Evolutionary conservation across 2,888 invertebrate species (phyloP), one percentile per base, ranked within the genome.

Genomic region (Chaetogeoica ovagalla): DNA sequence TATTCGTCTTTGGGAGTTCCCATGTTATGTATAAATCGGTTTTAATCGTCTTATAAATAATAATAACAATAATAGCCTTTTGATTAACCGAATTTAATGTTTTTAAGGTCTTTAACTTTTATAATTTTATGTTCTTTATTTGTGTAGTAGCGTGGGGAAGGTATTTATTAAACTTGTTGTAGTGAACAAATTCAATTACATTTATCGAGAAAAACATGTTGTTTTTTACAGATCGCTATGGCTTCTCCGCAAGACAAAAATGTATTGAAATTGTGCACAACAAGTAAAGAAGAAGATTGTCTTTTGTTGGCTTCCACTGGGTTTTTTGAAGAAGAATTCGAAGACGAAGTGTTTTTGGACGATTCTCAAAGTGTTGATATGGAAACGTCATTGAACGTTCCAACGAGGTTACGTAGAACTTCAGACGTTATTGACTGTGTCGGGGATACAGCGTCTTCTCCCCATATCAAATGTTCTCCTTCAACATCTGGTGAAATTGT

Each of bases 381-480:
- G 69, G 75, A 82, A 65, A 77, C 79, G 23, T 65, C 48, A 7
- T 57, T 60, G 3, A 71, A 48, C 62, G 70, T 19, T 71, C 55
- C 71, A 11, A 72, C 83, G 0, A 81, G 84, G 43, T 65, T 82
- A 39, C 82, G 84, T 15, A 75, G 84, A 60, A 83, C 83, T 57
- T 84, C 84, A 21, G 84, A 84, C 74, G 84, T 84, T 21, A 84
- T 84, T 48, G 84, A 84, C 76, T 84, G 84, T 39, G 82, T 84
- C 71, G 84, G 84, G 37, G 83, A 82, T 74, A 37, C 57, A 17
- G 23, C 71, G 75, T 76, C 79, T 73, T 37, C 77, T 4, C 17
- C 77, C 15, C 57, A 66, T 19, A 69, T 63, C 11, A 81, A 82
- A 75, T 65, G 82, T 79, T 77, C 72, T 71, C 63, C 82, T n/a